phyloP scores from a whole-genome alignment of 2,797 vertebrate species.

The Xenops minutus region DNA sequence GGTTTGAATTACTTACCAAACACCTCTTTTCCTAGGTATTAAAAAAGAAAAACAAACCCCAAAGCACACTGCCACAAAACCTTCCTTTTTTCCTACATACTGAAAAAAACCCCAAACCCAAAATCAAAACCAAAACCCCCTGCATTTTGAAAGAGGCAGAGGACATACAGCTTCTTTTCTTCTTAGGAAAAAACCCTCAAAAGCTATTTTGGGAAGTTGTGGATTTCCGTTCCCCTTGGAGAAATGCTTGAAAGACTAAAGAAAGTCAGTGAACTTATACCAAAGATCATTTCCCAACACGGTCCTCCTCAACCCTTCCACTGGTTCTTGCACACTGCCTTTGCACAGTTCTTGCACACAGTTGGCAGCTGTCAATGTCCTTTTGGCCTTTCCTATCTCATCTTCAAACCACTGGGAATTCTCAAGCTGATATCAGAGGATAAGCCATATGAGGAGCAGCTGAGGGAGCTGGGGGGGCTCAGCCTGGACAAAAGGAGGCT shows the following conservation, averaged over 20 bases:
- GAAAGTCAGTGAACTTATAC: not conserved
- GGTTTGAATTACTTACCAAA: not conserved
- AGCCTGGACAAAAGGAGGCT: not conserved
- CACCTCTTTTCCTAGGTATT: not conserved
- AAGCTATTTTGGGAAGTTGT: not conserved
- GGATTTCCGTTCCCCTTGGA: not conserved
- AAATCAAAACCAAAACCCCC: no score
- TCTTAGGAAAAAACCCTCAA: not conserved
- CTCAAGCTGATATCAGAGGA: not conserved
- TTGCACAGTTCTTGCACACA: not conserved
- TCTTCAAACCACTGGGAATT: not conserved
- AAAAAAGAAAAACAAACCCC: not conserved
- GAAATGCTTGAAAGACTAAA: not conserved
- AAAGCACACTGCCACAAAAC: not conserved
- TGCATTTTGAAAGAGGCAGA: not conserved
- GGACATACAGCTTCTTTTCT: not conserved
- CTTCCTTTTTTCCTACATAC: not conserved
- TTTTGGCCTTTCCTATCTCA: not conserved
- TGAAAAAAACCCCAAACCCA: no score
- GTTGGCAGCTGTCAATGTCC: not conserved
- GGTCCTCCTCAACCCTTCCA: rapidly evolving
- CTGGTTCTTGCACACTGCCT: not conserved
- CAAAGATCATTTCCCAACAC: not conserved
- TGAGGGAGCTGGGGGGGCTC: not conserved
- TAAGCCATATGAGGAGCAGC: not conserved